These are phyloP conservation scores for Xiphophorus birchmanni DNA, from an alignment of 2,797 vertebrate species.

Conservation along the genomic window DNA sequence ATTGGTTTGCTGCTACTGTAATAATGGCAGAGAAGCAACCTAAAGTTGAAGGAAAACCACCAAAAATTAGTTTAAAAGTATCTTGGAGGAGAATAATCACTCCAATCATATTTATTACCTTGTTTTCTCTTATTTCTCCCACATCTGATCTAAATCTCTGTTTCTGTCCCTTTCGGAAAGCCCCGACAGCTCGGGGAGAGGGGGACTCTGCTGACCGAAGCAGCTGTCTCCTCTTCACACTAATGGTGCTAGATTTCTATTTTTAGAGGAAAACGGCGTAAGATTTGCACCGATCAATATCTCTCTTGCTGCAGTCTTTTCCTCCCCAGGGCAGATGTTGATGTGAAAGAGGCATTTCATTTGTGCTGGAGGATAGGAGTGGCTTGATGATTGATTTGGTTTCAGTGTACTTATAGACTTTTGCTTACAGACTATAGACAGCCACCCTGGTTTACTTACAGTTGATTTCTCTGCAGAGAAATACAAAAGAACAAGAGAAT, in stretches of 20 bases:
- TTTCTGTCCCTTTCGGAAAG: constrained; percentile 15
- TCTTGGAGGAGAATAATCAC: neutral
- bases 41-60: neutral
- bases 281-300: constrained; percentile 2
- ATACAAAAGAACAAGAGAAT: constrained; percentile 12
- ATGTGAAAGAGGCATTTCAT: neutral
- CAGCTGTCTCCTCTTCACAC: constrained; percentile 55
- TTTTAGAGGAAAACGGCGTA: constrained; percentile 24
- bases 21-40: neutral
- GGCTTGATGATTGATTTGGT: neutral
- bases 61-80: neutral
- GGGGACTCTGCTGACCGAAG: constrained; percentile 59
- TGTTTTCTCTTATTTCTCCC: constrained; percentile 17
- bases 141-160: constrained; percentile 49
- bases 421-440: constrained; percentile 16
- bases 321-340: constrained; percentile 1
- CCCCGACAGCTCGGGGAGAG: constrained; percentile 54
- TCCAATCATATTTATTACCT: constrained; percentile 2
- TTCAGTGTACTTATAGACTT: neutral
- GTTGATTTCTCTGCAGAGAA: constrained; percentile 29
- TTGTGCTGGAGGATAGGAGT: neutral
- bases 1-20: neutral
- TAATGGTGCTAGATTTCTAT: neutral
- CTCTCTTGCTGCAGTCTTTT: neutral
- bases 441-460: constrained; percentile 34